These are phyloP conservation scores for Anoplius nigerrimus DNA, from an alignment of 2,888 invertebrate species.

Conservation along the genomic window DNA sequence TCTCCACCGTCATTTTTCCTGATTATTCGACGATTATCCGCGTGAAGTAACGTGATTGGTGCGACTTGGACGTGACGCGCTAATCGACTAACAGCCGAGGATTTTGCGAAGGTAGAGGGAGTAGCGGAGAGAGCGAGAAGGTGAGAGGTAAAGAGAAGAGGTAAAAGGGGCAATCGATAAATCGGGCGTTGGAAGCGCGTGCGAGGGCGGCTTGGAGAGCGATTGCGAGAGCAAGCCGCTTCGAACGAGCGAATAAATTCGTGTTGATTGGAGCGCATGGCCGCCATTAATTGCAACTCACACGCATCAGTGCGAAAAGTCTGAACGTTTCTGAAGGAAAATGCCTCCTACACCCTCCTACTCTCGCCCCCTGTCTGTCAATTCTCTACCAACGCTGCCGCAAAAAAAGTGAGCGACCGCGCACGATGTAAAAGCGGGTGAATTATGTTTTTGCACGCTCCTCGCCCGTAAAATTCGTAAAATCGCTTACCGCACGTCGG, in stretches of 20 bases:
- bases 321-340: not conserved
- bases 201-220: not conserved
- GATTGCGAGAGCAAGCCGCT: not conserved
- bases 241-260: constrained; percentile 14
- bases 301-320: constrained; percentile 2
- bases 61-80: constrained; percentile 16
- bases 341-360: not conserved
- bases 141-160: not conserved
- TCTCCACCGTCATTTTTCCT: too few species aligned
- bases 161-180: constrained; percentile 21
- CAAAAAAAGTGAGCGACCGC: not conserved
- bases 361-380: not conserved
- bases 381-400: not conserved
- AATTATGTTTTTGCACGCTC: not conserved
- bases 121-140: too few species aligned
- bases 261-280: constrained; percentile 11
- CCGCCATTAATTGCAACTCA: constrained; percentile 11
- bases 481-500: not conserved
- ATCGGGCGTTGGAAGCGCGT: constrained; percentile 13
- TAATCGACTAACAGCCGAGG: constrained; percentile 10
- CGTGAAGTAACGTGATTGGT: constrained; percentile 5
- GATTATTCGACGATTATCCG: constrained; percentile 33
- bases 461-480: not conserved
- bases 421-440: not conserved
- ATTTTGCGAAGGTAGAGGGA: too few species aligned